phyloP scores from a whole-genome alignment of 2,888 invertebrate genomes.

The Drosophila monieri region DNA sequence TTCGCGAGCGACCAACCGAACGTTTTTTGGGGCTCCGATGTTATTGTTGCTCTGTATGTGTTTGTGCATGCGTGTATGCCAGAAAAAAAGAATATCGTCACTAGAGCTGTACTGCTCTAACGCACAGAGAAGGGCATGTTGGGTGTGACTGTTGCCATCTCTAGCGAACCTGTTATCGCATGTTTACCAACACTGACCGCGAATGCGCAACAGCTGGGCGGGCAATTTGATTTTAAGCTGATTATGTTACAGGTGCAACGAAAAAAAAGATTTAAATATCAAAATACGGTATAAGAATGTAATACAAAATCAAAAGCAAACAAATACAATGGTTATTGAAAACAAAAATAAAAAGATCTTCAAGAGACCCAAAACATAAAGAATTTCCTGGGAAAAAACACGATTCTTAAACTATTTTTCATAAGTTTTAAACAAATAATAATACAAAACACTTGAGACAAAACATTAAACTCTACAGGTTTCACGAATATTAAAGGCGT shows the following conservation, averaged over 20 bases:
- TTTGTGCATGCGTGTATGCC: conserved; percentile 43
- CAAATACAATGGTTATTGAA: neutral
- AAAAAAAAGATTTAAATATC: neutral
- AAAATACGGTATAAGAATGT: neutral
- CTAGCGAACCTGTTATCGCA: neutral
- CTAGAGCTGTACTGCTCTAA: conserved; percentile 44
- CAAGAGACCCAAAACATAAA: neutral
- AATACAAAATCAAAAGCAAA: neutral
- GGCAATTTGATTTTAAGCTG: conserved; percentile 28
- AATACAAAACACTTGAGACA: conserved; percentile 12
- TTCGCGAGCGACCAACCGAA: conserved; percentile 60
- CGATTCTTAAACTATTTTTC: neutral
- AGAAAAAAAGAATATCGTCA: conserved; percentile 35
- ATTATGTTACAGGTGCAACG: neutral
- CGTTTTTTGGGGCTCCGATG: conserved; percentile 72
- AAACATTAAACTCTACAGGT: neutral
- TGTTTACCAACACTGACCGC: conserved; percentile 34
- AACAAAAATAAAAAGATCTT: neutral
- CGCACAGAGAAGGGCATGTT: conserved; percentile 10
- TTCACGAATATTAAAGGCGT: neutral
- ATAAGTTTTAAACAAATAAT: conserved; percentile 3
- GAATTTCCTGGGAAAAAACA: neutral
- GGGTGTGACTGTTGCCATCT: neutral
- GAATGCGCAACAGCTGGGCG: conserved; percentile 42
- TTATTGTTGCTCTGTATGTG: conserved; percentile 69